phyloP scores from a whole-genome alignment of 2,888 invertebrate genomes.

The Drosophila quinaria region DNA sequence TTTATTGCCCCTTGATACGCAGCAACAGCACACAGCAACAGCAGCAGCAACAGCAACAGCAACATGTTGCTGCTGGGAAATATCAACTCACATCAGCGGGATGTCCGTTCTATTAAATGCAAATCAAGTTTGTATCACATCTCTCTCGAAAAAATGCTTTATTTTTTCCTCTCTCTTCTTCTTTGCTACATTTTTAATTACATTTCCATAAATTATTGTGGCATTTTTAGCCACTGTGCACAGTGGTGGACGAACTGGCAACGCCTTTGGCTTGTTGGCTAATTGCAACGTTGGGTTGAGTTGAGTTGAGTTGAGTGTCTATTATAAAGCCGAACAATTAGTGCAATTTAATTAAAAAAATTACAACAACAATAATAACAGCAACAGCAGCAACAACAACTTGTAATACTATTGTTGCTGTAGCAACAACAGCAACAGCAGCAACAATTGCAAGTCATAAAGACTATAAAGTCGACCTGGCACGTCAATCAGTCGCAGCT shows the following conservation, averaged over 20 bases:
- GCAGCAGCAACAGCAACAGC: slow-evolving; percentile 50
- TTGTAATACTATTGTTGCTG: slow-evolving; percentile 23
- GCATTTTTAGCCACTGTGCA: slow-evolving; percentile 43
- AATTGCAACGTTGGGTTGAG: slow-evolving; percentile 57
- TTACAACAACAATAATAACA: slow-evolving; percentile 56
- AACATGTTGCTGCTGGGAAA: slow-evolving; percentile 23
- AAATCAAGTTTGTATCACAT: slow-evolving; percentile 55
- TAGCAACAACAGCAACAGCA: slow-evolving; percentile 35
- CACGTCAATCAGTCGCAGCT: slow-evolving; percentile 66
- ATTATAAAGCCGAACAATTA: slow-evolving; percentile 73
- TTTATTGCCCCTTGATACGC: slow-evolving; percentile 53
- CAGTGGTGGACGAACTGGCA: slow-evolving; percentile 5
- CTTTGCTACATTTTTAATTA: slow-evolving; percentile 42
- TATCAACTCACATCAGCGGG: slow-evolving; percentile 67
- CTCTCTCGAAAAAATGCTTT: slow-evolving; percentile 27
- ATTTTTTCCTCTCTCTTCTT: slow-evolving; percentile 3
- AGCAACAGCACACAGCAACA: slow-evolving; percentile 54
- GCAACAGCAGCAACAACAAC: slow-evolving; percentile 28
- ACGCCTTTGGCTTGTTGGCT: slow-evolving; percentile 60
- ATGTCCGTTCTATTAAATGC: slow-evolving; percentile 77
- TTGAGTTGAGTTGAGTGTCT: slow-evolving; percentile 44
- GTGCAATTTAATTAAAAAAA: slow-evolving; percentile 81
- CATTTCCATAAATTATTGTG: slow-evolving; percentile 50
- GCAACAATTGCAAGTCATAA: slow-evolving; percentile 53
- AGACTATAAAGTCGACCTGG: slow-evolving; percentile 56